Percentiles rank a stretch among this genome's conserved stretches.
phyloP scores from a whole-genome alignment of 2,797 vertebrate genomes.

The Pseudomugil tenellus region DNA sequence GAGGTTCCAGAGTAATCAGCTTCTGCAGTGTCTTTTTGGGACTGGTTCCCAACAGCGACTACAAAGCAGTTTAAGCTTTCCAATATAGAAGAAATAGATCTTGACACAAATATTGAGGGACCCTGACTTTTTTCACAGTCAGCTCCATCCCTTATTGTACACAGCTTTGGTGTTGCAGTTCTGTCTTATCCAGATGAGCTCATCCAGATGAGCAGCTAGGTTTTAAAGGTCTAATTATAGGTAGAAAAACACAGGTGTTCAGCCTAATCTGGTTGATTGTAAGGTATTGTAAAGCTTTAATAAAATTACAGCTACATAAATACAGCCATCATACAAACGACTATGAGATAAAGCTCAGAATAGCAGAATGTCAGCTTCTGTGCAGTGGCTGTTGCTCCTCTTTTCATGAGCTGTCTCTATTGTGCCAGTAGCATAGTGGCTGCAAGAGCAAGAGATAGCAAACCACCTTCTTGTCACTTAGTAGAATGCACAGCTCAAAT shows the following conservation, averaged over 20 bases:
- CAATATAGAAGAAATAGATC: not conserved
- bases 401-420: not conserved
- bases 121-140: not conserved
- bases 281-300: not conserved
- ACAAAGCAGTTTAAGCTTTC: not conserved
- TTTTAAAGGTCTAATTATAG: not conserved
- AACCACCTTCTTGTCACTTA: not conserved
- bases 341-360: not conserved
- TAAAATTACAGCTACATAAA: not conserved
- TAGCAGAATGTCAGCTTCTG: not conserved
- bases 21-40: not conserved
- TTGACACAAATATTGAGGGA: not conserved
- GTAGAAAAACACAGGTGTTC: not conserved
- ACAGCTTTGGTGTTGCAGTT: not conserved
- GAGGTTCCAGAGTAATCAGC: not conserved
- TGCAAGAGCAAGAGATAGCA: not conserved
- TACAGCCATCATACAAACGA: not conserved
- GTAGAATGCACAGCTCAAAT: not conserved
- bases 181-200: not conserved
- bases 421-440: not conserved
- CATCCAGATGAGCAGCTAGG: not conserved
- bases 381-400: not conserved
- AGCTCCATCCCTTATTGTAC: not conserved
- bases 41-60: not conserved
- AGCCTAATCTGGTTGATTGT: not conserved